These are phyloP conservation scores for Lasius platythorax DNA, from an alignment of 2,888 invertebrate species.

Conservation along the genomic window DNA sequence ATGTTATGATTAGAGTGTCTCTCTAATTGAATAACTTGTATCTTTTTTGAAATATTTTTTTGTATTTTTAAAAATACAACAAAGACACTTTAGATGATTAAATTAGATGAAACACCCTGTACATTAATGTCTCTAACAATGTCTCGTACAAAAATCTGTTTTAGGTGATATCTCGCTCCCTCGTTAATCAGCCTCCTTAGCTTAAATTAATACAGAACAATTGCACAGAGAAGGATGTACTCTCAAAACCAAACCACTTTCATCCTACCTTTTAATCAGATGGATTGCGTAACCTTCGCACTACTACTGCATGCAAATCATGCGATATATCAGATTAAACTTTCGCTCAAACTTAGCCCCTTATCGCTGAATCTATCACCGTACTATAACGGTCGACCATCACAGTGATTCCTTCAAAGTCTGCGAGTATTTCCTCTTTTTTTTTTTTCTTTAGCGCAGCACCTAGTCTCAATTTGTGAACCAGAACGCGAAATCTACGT, in stretches of 20 bases:
- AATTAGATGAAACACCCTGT: slow-evolving; percentile 29
- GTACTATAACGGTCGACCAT: slow-evolving; percentile 60
- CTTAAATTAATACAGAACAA: slow-evolving; percentile 72
- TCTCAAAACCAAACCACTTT: slow-evolving; percentile 33
- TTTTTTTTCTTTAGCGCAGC: background rate
- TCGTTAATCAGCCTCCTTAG: slow-evolving; percentile 68
- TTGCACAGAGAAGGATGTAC: slow-evolving; percentile 67
- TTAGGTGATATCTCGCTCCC: slow-evolving; percentile 56
- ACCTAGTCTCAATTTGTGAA: slow-evolving; percentile 32
- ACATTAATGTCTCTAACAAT: slow-evolving; percentile 62
- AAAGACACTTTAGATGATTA: slow-evolving; percentile 21
- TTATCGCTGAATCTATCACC: slow-evolving; percentile 43
- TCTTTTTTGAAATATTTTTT: background rate
- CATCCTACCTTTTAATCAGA: background rate
- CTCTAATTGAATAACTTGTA: background rate
- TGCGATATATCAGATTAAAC: slow-evolving; percentile 25
- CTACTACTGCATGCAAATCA: slow-evolving; percentile 27
- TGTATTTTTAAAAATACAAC: background rate
- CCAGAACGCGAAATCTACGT: slow-evolving; percentile 64
- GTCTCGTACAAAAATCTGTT: slow-evolving; percentile 52
- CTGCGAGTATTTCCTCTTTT: slow-evolving; percentile 51
- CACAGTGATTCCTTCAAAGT: slow-evolving; percentile 72
- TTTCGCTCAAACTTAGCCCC: slow-evolving; percentile 57
- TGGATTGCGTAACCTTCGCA: slow-evolving; percentile 26
- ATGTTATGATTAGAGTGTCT: background rate